These are phyloP conservation scores for Lobophora halterata DNA, from an alignment of 2,888 invertebrate genomes.

Conservation along the genomic window DNA sequence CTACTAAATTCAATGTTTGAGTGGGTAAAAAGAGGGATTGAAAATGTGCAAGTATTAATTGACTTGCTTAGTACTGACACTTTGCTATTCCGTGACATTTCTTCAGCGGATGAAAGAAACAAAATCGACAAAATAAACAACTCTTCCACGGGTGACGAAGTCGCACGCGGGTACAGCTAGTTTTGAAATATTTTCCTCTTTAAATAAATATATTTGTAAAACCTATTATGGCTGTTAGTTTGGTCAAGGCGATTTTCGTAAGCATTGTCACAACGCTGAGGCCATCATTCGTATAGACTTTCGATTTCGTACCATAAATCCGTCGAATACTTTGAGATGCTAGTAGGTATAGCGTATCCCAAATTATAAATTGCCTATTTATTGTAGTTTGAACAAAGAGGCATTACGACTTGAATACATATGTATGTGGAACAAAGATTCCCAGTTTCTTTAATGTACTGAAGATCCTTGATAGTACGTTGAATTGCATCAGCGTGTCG, in stretches of 20 bases:
- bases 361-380: conserved; percentile 15
- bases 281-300: conserved; percentile 38
- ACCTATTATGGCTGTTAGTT: conserved; percentile 64
- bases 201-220: conserved; percentile 69
- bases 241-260: conserved; percentile 72
- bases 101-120: no score
- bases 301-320: conserved; percentile 32
- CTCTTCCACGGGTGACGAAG: no score
- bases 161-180: no score
- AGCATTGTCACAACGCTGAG: conserved; percentile 53
- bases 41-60: no score
- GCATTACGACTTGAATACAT: conserved; percentile 27
- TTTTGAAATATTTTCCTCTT: conserved; percentile 61
- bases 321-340: conserved; percentile 10
- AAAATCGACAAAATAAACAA: no score
- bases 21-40: no score
- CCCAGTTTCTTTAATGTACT: conserved; percentile 23
- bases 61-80: no score
- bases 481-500: conserved; percentile 39
- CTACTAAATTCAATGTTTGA: no score
- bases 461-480: conserved; percentile 33
- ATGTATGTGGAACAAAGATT: conserved; percentile 39
- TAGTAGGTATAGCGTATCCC: background rate
- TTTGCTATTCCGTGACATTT: no score
- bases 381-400: conserved; percentile 20